A percentile compares a stretch with the other conserved stretches of the same genome.
Conservation (phyloP, 1,140 invertebrate species). For the Diuraphis noxia region DNA sequence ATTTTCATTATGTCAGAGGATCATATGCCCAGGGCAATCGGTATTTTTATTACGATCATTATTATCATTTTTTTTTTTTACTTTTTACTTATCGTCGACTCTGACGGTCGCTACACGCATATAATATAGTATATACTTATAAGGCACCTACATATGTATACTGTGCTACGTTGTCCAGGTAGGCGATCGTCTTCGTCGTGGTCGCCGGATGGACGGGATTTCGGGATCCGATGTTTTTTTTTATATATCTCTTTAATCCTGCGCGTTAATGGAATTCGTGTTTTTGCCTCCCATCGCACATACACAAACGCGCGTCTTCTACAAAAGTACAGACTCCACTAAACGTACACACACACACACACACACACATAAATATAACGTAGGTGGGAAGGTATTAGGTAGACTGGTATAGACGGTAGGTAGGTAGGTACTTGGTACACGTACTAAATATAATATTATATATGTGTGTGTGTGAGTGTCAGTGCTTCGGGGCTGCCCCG, state of each 20-base stretch:
- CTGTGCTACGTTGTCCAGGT: constrained; percentile 5
- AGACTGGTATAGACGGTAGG: background rate
- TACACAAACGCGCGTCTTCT: background rate
- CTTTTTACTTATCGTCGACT: background rate
- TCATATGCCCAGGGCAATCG: background rate
- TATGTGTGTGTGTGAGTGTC: background rate
- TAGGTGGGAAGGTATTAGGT: background rate
- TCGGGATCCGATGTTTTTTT: background rate
- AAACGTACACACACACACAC: background rate
- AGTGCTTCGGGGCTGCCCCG: constrained; percentile 25
- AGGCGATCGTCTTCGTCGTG: constrained; percentile 6
- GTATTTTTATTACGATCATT: constrained; percentile 31
- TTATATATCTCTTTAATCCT: constrained; percentile 24
- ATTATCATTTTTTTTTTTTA: constrained; percentile 23
- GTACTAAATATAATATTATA: background rate
- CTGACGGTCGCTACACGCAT: background rate
- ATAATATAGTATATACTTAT: background rate
- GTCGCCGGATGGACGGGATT: constrained; percentile 31
- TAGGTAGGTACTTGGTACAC: background rate
- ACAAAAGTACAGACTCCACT: background rate
- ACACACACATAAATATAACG: background rate
- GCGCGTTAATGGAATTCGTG: constrained; percentile 48
- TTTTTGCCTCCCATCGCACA: constrained; percentile 28
- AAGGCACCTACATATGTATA: background rate
- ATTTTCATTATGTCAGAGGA: constrained; percentile 2